Conservation (phyloP, 2,797 vertebrate genomes). For the Ceyx erithaca region DNA sequence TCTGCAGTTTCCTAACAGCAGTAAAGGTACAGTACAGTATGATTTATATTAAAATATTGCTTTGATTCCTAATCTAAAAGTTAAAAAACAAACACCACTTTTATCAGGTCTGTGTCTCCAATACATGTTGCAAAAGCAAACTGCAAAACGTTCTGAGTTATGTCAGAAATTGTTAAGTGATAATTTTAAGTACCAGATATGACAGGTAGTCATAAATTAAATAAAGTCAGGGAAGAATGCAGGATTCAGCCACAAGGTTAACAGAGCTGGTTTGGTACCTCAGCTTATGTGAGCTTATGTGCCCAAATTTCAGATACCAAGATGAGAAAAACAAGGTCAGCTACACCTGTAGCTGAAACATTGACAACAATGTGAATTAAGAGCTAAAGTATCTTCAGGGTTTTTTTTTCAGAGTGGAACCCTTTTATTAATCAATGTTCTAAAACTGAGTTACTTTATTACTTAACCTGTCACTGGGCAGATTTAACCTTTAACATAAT, state of each 20-base stretch:
- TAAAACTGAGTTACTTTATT: not conserved
- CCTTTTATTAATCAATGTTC: not conserved
- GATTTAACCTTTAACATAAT: not conserved
- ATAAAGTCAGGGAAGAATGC: too few species aligned
- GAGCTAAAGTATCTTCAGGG: not conserved
- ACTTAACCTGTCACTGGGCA: not conserved
- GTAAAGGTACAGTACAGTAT: conserved; percentile 80
- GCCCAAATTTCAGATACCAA: not conserved
- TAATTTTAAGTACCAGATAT: not conserved
- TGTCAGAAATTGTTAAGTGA: not conserved
- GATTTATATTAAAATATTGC: not conserved
- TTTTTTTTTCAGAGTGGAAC: not conserved
- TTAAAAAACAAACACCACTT: not conserved
- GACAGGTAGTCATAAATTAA: not conserved
- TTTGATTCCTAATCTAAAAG: not conserved
- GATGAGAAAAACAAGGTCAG: not conserved
- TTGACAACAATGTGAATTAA: not conserved
- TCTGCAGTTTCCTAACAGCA: conserved; percentile 87
- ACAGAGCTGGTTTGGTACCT: not conserved
- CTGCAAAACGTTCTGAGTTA: not conserved
- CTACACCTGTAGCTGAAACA: not conserved
- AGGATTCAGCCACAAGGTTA: not conserved
- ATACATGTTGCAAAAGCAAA: not conserved
- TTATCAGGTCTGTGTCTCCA: not conserved
- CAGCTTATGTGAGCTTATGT: not conserved